Evolutionary conservation across 2,113 vertebrate species (phyloP).

Genomic region (Oreotragus oreotragus): DNA sequence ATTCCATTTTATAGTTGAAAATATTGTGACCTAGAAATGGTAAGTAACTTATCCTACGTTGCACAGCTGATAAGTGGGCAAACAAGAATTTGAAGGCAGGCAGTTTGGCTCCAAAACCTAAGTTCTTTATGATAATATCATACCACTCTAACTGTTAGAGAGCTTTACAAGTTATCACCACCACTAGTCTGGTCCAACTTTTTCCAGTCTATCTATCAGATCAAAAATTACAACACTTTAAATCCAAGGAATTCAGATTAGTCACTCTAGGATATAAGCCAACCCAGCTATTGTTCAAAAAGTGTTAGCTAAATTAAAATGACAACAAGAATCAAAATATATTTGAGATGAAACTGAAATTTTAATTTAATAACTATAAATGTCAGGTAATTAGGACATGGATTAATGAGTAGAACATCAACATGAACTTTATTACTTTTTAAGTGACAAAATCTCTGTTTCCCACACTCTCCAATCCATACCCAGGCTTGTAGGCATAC

Average conservation of each 20-base stretch:
- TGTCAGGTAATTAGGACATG: not conserved
- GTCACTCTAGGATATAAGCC: not conserved
- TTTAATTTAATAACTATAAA: slow-evolving; percentile 22
- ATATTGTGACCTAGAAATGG: not conserved
- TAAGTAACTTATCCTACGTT: not conserved
- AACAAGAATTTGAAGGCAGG: not conserved
- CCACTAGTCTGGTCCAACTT: not conserved
- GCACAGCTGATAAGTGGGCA: not conserved
- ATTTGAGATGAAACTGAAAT: not conserved
- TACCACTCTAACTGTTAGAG: not conserved
- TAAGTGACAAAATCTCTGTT: not conserved
- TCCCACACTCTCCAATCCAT: not conserved
- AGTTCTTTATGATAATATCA: not conserved
- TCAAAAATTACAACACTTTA: not conserved
- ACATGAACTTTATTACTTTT: not conserved
- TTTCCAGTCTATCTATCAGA: not conserved
- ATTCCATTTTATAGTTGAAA: not conserved
- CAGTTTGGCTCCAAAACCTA: not conserved
- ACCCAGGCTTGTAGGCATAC: not conserved
- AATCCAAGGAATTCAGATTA: not conserved
- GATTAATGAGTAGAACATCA: not conserved
- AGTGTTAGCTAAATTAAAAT: not conserved
- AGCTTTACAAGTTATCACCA: not conserved
- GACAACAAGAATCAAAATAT: not conserved
- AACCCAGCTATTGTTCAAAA: not conserved